Evolutionary conservation across 2,888 invertebrate genomes (phyloP), one percentile per base, ranked within the genome.

Genomic region (Xestoiulus laeticollis): DNA sequence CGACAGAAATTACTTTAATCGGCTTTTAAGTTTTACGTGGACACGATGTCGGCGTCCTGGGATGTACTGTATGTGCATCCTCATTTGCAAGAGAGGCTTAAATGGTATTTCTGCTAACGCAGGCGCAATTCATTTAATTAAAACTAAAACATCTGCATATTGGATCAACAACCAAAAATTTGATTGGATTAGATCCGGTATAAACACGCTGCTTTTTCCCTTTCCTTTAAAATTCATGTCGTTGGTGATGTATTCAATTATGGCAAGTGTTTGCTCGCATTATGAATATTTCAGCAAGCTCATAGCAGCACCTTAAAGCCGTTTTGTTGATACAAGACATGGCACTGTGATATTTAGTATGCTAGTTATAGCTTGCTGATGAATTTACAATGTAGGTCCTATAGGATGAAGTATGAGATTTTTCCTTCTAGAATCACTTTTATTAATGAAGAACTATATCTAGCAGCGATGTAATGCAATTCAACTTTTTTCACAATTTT

Each of bases 21-120:
- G 68, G 68, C 68, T 68, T 68, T 68, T 26, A 68, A 68, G 26
- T 68, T 68, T 68, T 68, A 68, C 68, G 26, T 26, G 26, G 68
- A 22, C 68, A 10, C 68, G n/a, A n/a, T 68, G n/a, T 5, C 26
- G 68, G 68, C 22, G 38, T 1, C 38, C 38, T 38, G 38, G 38
- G 38, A 38, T 38, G 14, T 14, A 16, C 53, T 59, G 53, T 5
- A 59, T n/a, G 19, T 6, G 19, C 12, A 26, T 10, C 22, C 3
- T 68, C 19, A 68, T 22, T 68, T 68, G 22, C 68, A 10, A 68
- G 59, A 19, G 68, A 12, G 26, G 26, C 68, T 26, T 26, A 68
- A 68, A 68, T 68, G 0, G 68, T 22, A 68, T 68, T 68, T 68
- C 68, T 22, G 26, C n/a, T 26, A 19, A 22, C 22, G 68, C 68